A percentile compares a stretch with the other conserved stretches of the same genome.
Conservation (phyloP, 2,797 vertebrate genomes). For the Thamnophis elegans region DNA sequence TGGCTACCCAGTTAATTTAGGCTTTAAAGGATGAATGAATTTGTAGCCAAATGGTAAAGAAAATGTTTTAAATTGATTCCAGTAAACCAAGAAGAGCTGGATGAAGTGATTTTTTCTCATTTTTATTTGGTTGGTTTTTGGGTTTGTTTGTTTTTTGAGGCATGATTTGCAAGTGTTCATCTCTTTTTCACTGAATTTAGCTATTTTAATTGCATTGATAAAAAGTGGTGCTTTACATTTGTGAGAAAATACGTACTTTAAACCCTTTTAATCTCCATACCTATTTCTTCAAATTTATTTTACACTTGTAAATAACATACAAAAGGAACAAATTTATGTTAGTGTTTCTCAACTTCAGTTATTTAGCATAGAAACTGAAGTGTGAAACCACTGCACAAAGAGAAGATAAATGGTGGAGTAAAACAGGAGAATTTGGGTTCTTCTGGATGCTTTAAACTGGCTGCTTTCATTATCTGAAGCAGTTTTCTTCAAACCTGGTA, state of each 20-base stretch:
- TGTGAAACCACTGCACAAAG: neutral
- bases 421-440: neutral
- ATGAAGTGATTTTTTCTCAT: neutral
- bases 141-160: neutral
- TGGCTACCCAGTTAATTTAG: neutral
- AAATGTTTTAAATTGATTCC: constrained; percentile 9
- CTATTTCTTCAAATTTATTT: neutral
- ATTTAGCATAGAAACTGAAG: too few relatives aligned
- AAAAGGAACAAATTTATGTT: neutral
- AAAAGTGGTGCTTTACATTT: neutral
- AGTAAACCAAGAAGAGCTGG: neutral
- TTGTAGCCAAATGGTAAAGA: constrained; percentile 11
- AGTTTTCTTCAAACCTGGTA: neutral
- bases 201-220: neutral
- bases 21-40: constrained; percentile 15
- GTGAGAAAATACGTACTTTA: neutral
- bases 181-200: neutral
- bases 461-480: neutral
- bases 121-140: neutral
- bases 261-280: neutral
- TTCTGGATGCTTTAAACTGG: neutral
- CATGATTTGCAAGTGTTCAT: neutral
- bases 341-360: neutral
- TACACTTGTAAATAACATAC: neutral
- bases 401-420: neutral